Evolutionary conservation across 2,797 vertebrate species (phyloP).

Genomic region (Mormyrops boulengeri): DNA sequence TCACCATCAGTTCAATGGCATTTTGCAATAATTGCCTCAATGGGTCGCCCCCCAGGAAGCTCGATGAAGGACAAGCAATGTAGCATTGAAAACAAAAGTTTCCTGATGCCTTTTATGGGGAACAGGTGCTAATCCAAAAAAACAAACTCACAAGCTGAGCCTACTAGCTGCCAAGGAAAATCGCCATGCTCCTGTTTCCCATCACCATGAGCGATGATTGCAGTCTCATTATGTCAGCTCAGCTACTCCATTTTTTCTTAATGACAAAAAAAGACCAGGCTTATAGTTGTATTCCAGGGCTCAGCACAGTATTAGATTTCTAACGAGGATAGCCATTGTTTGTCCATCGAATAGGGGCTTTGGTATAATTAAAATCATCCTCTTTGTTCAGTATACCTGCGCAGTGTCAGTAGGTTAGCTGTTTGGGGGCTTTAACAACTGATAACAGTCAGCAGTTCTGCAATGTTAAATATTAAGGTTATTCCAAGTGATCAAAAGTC

Average conservation of each 20-base stretch:
- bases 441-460: slow-evolving; percentile 9
- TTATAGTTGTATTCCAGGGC: background rate
- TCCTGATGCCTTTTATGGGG: background rate
- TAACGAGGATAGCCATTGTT: background rate
- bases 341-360: background rate
- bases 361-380: slow-evolving; percentile 32
- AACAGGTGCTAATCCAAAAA: background rate
- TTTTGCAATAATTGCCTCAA: slow-evolving; percentile 6
- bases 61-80: background rate
- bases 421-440: slow-evolving; percentile 20
- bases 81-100: background rate
- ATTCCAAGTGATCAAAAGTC: slow-evolving; percentile 26
- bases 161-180: background rate
- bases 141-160: background rate
- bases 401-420: slow-evolving; percentile 23
- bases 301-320: background rate
- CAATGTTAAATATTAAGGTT: slow-evolving; percentile 31
- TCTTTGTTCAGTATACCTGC: slow-evolving; percentile 25
- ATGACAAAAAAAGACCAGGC: background rate
- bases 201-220: background rate
- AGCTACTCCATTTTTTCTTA: background rate
- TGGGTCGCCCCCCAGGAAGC: background rate
- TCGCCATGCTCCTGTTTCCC: background rate
- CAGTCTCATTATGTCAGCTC: background rate
- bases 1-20: background rate